Percentiles rank a stretch among this genome's conserved stretches.
Evolutionary conservation across 2,888 invertebrate genomes (phyloP).

Genomic region (Balanococcus diminutus): DNA sequence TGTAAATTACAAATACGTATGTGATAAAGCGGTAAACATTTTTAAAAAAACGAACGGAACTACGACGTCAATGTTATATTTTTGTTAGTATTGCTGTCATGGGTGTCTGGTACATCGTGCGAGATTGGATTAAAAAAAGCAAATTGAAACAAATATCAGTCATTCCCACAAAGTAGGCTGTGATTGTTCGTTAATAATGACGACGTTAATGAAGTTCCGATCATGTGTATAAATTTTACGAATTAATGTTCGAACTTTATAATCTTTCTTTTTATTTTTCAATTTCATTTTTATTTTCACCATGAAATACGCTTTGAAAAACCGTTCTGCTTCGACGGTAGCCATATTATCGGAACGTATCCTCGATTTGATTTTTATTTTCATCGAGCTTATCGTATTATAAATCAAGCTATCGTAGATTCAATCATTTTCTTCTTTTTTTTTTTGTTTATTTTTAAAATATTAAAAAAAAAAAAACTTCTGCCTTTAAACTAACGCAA

Average conservation of each 20-base stretch:
- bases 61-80: constrained; percentile 20
- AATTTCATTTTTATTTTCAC: neutral
- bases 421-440: neutral
- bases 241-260: neutral
- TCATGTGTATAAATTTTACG: constrained; percentile 27
- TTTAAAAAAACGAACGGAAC: neutral
- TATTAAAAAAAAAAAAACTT: too few species aligned
- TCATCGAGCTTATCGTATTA: constrained; percentile 7
- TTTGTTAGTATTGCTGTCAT: neutral
- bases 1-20: neutral
- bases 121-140: constrained; percentile 7
- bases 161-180: constrained; percentile 38
- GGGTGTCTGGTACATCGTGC: neutral
- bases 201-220: constrained; percentile 36
- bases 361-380: neutral
- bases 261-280: too few species aligned
- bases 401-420: neutral
- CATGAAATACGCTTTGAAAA: neutral
- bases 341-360: neutral
- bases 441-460: neutral
- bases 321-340: neutral
- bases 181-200: constrained; percentile 38
- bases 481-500: neutral
- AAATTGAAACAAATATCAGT: constrained; percentile 22
- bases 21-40: neutral